These are phyloP conservation scores for Malurus melanocephalus DNA, from an alignment of 2,113 vertebrate genomes.

Conservation along the genomic window DNA sequence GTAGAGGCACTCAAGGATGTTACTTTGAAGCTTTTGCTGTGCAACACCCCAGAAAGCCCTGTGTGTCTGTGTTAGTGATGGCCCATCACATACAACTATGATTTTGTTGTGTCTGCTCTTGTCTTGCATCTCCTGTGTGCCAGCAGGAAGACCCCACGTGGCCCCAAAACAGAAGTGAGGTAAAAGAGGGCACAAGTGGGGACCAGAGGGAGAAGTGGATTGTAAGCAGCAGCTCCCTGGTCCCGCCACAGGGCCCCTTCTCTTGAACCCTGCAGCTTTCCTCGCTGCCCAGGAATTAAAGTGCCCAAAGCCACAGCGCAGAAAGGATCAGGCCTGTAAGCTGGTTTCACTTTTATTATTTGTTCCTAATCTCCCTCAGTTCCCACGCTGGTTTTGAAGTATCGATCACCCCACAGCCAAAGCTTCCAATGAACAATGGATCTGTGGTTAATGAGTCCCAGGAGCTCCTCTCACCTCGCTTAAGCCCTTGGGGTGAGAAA, in stretches of 20 bases:
- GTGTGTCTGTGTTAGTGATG: neutral
- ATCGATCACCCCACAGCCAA: neutral
- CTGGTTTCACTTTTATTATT: neutral
- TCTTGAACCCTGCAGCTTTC: neutral
- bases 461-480: neutral
- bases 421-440: slow-evolving; percentile 22
- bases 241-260: neutral
- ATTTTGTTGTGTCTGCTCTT: neutral
- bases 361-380: neutral
- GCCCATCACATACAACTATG: neutral
- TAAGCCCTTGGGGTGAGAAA: slow-evolving; percentile 18
- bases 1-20: neutral
- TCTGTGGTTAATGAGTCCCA: slow-evolving; percentile 26
- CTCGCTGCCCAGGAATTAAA: neutral
- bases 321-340: neutral
- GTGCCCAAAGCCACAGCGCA: neutral
- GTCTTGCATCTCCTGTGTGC: neutral
- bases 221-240: neutral
- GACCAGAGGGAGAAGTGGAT: neutral
- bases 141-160: neutral
- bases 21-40: neutral
- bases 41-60: neutral
- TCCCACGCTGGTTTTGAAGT: neutral
- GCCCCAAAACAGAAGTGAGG: neutral
- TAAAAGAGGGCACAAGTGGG: neutral